Conservation (phyloP, 2,797 vertebrate species). For the Siniperca undulata region DNA sequence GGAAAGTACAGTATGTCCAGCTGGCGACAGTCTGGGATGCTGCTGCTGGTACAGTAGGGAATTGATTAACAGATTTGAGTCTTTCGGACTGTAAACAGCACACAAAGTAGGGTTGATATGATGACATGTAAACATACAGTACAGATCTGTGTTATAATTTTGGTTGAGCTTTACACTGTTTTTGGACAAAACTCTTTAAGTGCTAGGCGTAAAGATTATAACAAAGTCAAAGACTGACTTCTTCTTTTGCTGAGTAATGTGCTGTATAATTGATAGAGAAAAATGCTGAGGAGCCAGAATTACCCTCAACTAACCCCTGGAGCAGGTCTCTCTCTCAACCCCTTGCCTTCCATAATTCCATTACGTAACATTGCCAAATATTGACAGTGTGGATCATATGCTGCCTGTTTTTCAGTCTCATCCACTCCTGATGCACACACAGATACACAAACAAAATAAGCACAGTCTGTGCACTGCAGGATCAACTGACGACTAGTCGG, state of each 20-base stretch:
- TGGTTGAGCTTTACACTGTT: not conserved
- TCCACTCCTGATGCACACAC: slow-evolving; percentile 1
- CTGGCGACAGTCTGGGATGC: slow-evolving; percentile 15
- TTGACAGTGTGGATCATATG: slow-evolving; percentile 62
- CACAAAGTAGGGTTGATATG: not conserved
- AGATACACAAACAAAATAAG: slow-evolving; percentile 37
- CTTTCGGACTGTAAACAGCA: slow-evolving; percentile 18
- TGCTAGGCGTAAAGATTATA: not conserved
- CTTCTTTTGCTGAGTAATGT: slow-evolving; percentile 41
- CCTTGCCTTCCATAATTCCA: slow-evolving; percentile 46
- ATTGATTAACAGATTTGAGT: not conserved
- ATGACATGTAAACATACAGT: not conserved
- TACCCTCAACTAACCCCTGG: slow-evolving; percentile 51
- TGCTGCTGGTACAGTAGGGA: slow-evolving; percentile 14
- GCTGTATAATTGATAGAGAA: slow-evolving; percentile 56
- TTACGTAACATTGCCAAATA: slow-evolving; percentile 72
- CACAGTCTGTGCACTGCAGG: slow-evolving; percentile 13
- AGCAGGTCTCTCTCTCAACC: slow-evolving; percentile 35
- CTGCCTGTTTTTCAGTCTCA: slow-evolving; percentile 28
- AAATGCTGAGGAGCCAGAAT: slow-evolving; percentile 68
- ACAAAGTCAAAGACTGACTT: slow-evolving; percentile 22
- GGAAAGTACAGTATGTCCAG: slow-evolving; percentile 58
- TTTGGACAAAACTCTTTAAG: not conserved
- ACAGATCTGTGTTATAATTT: not conserved
- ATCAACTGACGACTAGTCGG: slow-evolving; percentile 6